Evolutionary conservation across 2,113 vertebrate genomes (phyloP), one percentile per base, ranked within the genome.

Genomic region (Ciconia boyciana): DNA sequence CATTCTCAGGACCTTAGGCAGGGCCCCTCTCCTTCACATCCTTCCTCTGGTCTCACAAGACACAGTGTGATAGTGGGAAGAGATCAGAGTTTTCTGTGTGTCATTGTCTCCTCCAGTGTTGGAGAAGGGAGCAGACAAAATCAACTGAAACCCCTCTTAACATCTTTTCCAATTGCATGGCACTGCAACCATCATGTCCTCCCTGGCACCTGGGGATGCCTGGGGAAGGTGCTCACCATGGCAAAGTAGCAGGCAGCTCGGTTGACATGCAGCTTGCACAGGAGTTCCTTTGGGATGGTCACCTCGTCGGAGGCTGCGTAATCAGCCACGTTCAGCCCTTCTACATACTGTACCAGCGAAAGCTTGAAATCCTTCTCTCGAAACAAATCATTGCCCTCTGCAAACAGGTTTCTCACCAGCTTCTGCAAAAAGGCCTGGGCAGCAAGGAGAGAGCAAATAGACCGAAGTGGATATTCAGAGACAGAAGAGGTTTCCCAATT

Each of bases 231-330:
- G 83, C 99, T 99, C 96, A 99, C 99, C 99, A 99, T 98, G 83
- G 98, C 98, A 89, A 99, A 98, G 97, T 99, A 99, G 94, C 98
- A 99, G 82, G 99, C 98, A 0, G 99, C 99, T 69, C 99, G 97
- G 97, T 99, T 99, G 90, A 99, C 98, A 10, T 99, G 98, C 31
- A 99, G 98, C 74, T 98, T 99, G 97, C 99, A 99, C 94, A 99
- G 97, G 77, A 99, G 97, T 36, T 97, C 98, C 43, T 94, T 92
- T 1, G 99, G 98, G 64, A 99, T 98, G 55, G 95, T 93, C 93
- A 99, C 98, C 51, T 98, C 98, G 1, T 99, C 99, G 0, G 96
- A 98, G 85, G 98, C 97, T 1, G 99, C 99, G 0, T 99, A 99
- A 51, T 97, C 93, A 0, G 98, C 98, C 91, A 99, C 98, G 0